Percentiles rank a stretch among this genome's conserved stretches.
Conservation (phyloP, 2,113 vertebrate species). For the Gobius niger region DNA sequence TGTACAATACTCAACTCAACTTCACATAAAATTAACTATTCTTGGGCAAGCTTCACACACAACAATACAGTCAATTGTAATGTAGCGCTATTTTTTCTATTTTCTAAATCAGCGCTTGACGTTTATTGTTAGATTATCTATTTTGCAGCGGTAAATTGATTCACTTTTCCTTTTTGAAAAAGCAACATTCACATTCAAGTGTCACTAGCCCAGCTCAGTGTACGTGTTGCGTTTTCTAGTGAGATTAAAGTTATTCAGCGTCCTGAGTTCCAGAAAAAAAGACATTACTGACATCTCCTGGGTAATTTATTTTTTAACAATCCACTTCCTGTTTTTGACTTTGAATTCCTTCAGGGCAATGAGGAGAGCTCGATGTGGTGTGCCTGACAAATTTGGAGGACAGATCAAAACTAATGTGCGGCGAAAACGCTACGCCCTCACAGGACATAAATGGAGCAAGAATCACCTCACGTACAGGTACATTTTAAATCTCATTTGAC, state of each 20-base stretch:
- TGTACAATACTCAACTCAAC: too few relatives aligned
- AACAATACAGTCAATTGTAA: too few relatives aligned
- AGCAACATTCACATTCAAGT: not conserved
- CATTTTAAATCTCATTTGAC: not conserved
- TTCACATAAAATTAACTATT: too few relatives aligned
- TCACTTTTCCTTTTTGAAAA: not conserved
- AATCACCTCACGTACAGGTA: slow-evolving; percentile 92
- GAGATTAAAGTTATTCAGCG: slow-evolving; percentile 13
- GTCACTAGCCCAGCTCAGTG: not conserved
- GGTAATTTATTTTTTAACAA: slow-evolving; percentile 29
- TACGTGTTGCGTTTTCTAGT: not conserved
- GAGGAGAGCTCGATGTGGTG: slow-evolving; percentile 92
- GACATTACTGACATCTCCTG: not conserved
- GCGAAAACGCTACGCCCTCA: slow-evolving; percentile 90
- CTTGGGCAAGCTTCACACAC: too few relatives aligned
- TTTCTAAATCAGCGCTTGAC: not conserved
- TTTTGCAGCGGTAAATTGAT: not conserved
- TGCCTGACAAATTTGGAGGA: slow-evolving; percentile 92
- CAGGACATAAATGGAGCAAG: slow-evolving; percentile 91
- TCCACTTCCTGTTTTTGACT: slow-evolving; percentile 4
- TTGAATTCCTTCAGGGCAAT: slow-evolving; percentile 82
- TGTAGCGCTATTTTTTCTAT: not conserved
- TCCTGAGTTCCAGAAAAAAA: not conserved
- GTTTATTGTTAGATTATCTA: not conserved
- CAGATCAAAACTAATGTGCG: slow-evolving; percentile 92